phyloP scores from a whole-genome alignment of 2,888 invertebrate species.

The Drosophila multiciliata region DNA sequence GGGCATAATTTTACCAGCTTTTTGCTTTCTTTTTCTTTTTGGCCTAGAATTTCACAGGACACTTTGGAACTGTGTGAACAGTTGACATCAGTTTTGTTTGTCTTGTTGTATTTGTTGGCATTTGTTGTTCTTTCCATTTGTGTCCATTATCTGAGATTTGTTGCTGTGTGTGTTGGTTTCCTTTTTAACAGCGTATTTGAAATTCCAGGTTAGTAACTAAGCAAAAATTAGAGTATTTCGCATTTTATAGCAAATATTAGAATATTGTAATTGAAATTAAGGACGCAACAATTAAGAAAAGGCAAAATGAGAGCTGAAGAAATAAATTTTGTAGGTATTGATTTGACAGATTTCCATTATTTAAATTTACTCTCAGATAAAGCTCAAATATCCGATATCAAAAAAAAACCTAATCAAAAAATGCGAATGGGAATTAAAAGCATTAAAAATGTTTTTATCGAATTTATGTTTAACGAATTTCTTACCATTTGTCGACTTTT shows the following conservation, averaged over 20 bases:
- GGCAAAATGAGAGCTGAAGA: neutral
- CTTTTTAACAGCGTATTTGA: constrained; percentile 25
- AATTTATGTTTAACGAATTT: constrained; percentile 8
- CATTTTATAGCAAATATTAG: constrained; percentile 6
- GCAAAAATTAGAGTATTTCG: constrained; percentile 8
- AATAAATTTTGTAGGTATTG: neutral
- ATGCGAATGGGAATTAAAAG: neutral
- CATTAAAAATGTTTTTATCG: neutral
- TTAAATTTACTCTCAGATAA: neutral
- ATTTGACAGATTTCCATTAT: neutral
- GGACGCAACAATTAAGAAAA: neutral
- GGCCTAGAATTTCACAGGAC: constrained; percentile 33
- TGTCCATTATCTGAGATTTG: constrained; percentile 45
- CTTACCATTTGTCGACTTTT: constrained; percentile 34
- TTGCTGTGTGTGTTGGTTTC: neutral
- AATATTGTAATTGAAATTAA: neutral
- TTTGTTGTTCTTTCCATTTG: constrained; percentile 31
- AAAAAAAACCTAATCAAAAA: neutral
- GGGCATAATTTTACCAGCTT: constrained; percentile 65
- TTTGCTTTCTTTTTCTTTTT: constrained; percentile 41
- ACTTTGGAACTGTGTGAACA: constrained; percentile 42
- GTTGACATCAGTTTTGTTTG: constrained; percentile 65
- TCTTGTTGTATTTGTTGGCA: constrained; percentile 40
- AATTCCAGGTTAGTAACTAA: constrained; percentile 29
- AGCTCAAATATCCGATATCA: neutral